A percentile compares a stretch with the other conserved stretches of the same genome.
Conservation (phyloP, 2,797 vertebrate species). For the Clamator glandarius region DNA sequence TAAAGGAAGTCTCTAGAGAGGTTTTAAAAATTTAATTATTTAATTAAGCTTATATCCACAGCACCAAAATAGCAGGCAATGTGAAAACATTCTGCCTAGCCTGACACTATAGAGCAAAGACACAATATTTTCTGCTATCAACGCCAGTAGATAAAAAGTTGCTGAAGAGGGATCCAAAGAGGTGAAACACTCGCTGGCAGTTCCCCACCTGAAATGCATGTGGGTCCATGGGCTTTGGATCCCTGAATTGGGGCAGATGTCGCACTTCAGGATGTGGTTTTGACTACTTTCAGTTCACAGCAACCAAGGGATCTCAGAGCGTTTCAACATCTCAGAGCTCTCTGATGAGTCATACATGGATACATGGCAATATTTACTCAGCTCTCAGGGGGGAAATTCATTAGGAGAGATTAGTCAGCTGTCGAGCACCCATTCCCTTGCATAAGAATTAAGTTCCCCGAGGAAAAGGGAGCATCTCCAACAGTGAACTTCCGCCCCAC, state of each 20-base stretch:
- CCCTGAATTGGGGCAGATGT: not conserved
- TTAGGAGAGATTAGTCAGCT: slow-evolving; percentile 32
- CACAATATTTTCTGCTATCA: accelerated
- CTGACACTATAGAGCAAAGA: not conserved
- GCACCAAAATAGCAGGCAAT: accelerated
- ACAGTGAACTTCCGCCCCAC: not conserved
- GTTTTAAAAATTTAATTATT: not conserved
- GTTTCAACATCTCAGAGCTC: not conserved
- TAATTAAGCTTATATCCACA: not conserved
- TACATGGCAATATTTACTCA: slow-evolving; percentile 53
- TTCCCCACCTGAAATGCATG: not conserved
- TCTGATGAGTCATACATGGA: slow-evolving; percentile 22
- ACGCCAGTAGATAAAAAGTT: not conserved
- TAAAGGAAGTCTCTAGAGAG: not conserved
- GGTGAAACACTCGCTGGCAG: not conserved
- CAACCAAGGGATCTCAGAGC: not conserved
- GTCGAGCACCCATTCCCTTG: slow-evolving; percentile 19
- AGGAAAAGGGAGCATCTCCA: not conserved
- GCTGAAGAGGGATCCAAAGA: not conserved
- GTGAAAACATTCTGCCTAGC: not conserved
- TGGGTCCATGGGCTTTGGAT: not conserved
- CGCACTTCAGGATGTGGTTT: not conserved
- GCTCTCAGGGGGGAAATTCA: slow-evolving; percentile 20
- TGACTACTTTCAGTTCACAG: not conserved
- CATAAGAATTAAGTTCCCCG: not conserved